These are phyloP conservation scores for Oligia strigilis DNA, from an alignment of 2,888 invertebrate species.

Conservation along the genomic window DNA sequence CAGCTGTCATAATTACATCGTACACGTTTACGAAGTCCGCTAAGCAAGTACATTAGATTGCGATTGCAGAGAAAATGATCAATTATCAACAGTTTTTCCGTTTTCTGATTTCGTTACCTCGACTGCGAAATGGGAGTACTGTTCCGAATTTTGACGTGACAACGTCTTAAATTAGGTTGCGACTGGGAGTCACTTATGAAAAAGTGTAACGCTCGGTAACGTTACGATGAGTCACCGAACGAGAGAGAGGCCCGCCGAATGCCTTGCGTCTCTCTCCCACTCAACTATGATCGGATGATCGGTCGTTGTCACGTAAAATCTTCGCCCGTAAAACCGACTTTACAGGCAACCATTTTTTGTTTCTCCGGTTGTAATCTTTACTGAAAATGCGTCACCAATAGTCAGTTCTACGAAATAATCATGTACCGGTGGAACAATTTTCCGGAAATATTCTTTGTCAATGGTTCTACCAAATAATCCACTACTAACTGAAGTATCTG, in stretches of 20 bases:
- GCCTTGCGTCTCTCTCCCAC: too few species aligned
- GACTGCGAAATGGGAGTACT: background rate
- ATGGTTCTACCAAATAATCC: slow-evolving; percentile 1
- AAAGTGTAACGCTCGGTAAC: too few species aligned
- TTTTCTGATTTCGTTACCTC: background rate
- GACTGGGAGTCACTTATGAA: too few species aligned
- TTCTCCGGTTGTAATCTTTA: background rate
- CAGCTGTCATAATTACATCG: background rate
- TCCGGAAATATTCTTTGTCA: background rate
- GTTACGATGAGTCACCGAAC: too few species aligned
- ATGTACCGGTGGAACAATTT: background rate
- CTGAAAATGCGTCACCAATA: background rate
- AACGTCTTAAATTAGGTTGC: too few species aligned
- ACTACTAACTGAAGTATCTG: background rate
- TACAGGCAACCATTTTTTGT: too few species aligned
- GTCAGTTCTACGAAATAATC: background rate
- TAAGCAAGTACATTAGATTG: background rate
- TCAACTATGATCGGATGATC: too few species aligned
- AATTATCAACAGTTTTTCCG: background rate
- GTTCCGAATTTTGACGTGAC: background rate
- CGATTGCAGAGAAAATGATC: background rate
- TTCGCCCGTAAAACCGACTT: too few species aligned
- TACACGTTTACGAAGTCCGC: background rate
- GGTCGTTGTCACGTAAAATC: too few species aligned
- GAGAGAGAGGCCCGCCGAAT: too few species aligned